Evolutionary conservation across 1,140 invertebrate genomes (phyloP), one percentile per base, ranked within the genome.

Genomic region (Bathynomus jamesi): DNA sequence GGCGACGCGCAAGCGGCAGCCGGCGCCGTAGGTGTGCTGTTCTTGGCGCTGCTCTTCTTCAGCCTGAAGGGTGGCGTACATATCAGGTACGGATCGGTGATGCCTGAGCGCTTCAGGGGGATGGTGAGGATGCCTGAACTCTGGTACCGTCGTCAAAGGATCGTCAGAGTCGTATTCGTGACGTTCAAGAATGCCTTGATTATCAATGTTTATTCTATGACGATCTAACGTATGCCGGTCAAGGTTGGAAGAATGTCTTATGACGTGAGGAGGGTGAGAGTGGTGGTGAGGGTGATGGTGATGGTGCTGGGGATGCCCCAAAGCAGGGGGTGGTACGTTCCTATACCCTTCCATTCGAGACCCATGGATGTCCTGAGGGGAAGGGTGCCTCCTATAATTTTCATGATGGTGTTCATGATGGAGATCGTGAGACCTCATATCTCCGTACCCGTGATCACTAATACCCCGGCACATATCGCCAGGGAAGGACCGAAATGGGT

Each of bases 341-440:
- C 77, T 67, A 70, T 67, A 53, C 63, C 70, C 62, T 40, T 77
- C 67, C n/a, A 67, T 67, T 27, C 75, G 69, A 10, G 75, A 70
- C 3, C 75, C 75, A 27, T 40, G 69, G 67, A 76, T 32, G 31
- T 75, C 74, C 31, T 74, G 77, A 40, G 74, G 76, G 25, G 76
- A 78, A 29, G 74, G 73, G 63, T 78, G 71, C 10, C 74, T 70
- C 27, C 70, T 65, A 32, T 72, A 72, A 46, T 67, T 70, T 60
- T 77, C 74, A 64, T 78, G 78, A 67, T 80, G 79, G 70, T 79
- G 77, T 62, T 78, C 78, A 65, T 80, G 79, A 69, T 79, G 77
- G 4, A 76, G 73, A 13, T 72, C 76, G 28, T 74, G 70, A 65
- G 32, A 40, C 32, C 32, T 40, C 32, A 40, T 40, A 17, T 68